phyloP scores from a whole-genome alignment of 37 sponge, comb jelly and placozoan genomes.

The Hormiphora californensis region DNA sequence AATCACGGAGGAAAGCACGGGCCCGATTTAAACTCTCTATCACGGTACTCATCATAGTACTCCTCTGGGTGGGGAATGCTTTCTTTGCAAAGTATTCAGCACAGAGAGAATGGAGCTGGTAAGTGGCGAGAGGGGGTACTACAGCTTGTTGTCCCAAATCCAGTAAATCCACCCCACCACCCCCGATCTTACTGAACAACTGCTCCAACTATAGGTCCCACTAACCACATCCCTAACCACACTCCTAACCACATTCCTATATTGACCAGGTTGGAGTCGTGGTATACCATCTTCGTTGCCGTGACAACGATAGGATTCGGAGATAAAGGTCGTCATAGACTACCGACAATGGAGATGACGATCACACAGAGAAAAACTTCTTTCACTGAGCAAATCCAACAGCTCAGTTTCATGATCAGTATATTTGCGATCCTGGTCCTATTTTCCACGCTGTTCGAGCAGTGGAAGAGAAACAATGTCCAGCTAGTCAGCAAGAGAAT shows the following conservation, averaged over 20 bases:
- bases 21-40: no score
- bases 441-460: slow-evolving; percentile 26
- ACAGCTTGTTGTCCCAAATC: no score
- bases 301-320: slow-evolving; percentile 10
- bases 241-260: neutral
- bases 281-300: slow-evolving; percentile 26
- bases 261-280: neutral
- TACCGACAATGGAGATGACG: no score
- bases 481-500: slow-evolving; percentile 19
- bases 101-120: no score
- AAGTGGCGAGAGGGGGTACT: no score
- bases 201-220: no score
- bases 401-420: neutral
- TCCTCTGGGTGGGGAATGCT: neutral
- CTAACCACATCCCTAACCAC: neutral
- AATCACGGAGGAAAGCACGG: no score
- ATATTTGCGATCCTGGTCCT: neutral
- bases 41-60: no score
- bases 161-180: no score
- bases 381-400: neutral
- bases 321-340: no score
- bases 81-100: neutral
- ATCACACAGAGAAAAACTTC: no score
- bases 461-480: slow-evolving; percentile 3
- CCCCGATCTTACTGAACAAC: no score